These are phyloP conservation scores for Pseudococcus longispinus DNA, from an alignment of 2,888 invertebrate genomes.

Conservation along the genomic window DNA sequence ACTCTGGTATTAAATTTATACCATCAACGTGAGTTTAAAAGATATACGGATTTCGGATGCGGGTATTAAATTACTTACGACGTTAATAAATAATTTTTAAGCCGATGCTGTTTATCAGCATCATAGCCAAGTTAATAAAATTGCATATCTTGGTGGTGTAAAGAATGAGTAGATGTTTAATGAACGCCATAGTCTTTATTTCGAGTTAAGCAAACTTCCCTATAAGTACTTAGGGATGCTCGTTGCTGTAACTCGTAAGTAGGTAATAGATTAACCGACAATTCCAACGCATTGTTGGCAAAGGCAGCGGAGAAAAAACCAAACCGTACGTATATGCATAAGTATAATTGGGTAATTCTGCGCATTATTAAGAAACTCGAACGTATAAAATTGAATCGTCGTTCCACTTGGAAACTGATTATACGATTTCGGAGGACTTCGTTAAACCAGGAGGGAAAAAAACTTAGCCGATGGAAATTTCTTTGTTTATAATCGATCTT, in stretches of 20 bases:
- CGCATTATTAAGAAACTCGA: too few species aligned
- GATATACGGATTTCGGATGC: neutral
- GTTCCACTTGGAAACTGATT: too few species aligned
- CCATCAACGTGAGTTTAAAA: neutral
- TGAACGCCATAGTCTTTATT: neutral
- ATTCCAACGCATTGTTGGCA: neutral
- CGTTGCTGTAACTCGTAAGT: neutral
- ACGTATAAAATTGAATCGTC: too few species aligned
- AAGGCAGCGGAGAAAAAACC: neutral
- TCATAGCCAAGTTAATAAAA: neutral
- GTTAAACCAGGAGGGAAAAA: too few species aligned
- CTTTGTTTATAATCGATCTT: too few species aligned
- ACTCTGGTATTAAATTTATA: neutral
- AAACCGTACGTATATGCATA: too few species aligned
- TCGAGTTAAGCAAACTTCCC: neutral
- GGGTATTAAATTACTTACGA: slow-evolving; percentile 19
- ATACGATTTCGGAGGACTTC: too few species aligned
- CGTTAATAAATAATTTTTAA: slow-evolving; percentile 19
- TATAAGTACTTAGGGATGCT: neutral
- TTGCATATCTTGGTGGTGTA: neutral
- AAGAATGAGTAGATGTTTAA: neutral
- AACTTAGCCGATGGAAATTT: too few species aligned
- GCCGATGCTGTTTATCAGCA: neutral
- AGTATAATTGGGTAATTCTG: too few species aligned
- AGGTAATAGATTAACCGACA: neutral